Base-by-base conservation (phyloP, 2,797 vertebrate genomes). In the Sardinella longiceps region DNA sequence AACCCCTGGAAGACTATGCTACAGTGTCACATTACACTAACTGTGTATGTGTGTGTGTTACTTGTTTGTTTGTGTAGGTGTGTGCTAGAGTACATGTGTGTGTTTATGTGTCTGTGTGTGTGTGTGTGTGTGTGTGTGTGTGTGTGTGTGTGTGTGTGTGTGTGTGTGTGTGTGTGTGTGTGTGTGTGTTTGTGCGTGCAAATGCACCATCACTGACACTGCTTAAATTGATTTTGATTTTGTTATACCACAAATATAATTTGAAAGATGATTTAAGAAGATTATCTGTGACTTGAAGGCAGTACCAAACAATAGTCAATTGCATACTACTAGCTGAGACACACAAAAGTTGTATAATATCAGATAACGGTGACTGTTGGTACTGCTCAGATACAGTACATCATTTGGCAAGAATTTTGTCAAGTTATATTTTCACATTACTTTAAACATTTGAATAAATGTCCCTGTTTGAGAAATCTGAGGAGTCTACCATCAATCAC, bases 141-240 rank as follows among this genome's bases (percentile, higher is more conserved):
- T n/a, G 81, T 84, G 84, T 80, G 83, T 84, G 77, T 46, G 11
- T 81, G 53, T 74, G 83, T 82, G 81, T 60, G 80, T 50, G 80
- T 74, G 46, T 80, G 77, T 83, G 45, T 82, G 7, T 1, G 70
- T 28, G 25, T 77, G 28, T 82, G 10, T 58, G 45, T 37, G 33
- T 74, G 25, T 70, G 51, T 46, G 80, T 60, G 37, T 39, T 15
- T 86, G 39, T 66, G 70, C 10, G 50, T 83, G 77, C 28, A 60
- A 3, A 25, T 60, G 46, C 7, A 48, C 7, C 46, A 48, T 48
- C 7, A 53, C 2, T 53, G 51, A 53, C 51, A 53, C 18, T 53
- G 50, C 50, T 51, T 20, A 0, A 23, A 14, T 25, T 63, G 25
- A 14, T 30, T 70, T 25, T 63, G 25, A 14, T 30, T 70, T 15